Evolutionary conservation across 2,797 vertebrate species (phyloP), one percentile per base, ranked within the genome.

Genomic region (Galagoides demidoff): DNA sequence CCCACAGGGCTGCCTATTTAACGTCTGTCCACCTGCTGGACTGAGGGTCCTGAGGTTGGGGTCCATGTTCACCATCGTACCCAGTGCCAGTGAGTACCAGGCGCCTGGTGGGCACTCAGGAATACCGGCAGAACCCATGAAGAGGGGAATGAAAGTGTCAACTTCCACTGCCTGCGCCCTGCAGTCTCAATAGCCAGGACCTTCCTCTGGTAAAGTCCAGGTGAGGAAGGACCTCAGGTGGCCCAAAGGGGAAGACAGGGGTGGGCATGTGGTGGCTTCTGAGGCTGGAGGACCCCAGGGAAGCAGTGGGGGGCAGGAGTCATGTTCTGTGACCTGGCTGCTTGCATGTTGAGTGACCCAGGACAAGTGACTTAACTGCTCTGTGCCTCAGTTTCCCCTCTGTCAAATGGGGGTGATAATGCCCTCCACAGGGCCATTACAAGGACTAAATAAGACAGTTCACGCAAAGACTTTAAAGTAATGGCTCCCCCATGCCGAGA

Each of bases 401-500:
- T 34, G 73, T 14, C 12, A 63, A 70, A 22, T 31, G 9, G 34
- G 31, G 12, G 27, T 11, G 23, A 12, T 3, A n/a, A 29, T 22
- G 0, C 9, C 13, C 39, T 39, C 64, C 7, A 5, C 1, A 14
- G 25, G 25, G n/a, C 61, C 6, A 4, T 2, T 29, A 34, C n/a
- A 22, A 17, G 25, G 17, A 10, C 59, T 31, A 20, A 52, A 57
- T 4, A 7, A 23, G n/a, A 52, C 2, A 11, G 43, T 29, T 22
- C 16, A 5, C 8, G 5, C 3, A 20, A 31, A 16, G 22, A n/a
- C 29, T 49, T 52, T 10, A 52, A 29, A 55, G 34, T 12, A 7
- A 57, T 9, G 25, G 14, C n/a, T 20, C 37, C 25, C 1, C 0
- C 7, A 0, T 7, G 4, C 0, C 2, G 34, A 61, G 25, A 12